Conservation (phyloP, 2,888 invertebrate genomes). For the Leptarthrus brevirostris region DNA sequence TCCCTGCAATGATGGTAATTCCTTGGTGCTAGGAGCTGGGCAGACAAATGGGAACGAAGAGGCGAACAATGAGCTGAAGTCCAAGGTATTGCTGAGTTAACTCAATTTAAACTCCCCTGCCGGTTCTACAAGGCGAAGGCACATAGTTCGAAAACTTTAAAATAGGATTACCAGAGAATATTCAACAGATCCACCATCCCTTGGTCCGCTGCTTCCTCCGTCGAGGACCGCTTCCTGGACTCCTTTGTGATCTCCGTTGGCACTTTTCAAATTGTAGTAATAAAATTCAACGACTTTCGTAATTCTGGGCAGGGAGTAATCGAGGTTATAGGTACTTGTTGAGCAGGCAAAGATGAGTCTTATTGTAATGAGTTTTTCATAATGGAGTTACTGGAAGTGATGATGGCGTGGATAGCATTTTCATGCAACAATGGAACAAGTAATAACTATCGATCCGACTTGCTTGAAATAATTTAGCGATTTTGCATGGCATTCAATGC, state of each 20-base stretch:
- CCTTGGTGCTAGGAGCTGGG: slow-evolving; percentile 9
- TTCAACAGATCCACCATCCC: slow-evolving; percentile 33
- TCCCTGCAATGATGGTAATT: slow-evolving; percentile 49
- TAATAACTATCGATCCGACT: slow-evolving; percentile 24
- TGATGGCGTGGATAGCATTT: slow-evolving; percentile 21
- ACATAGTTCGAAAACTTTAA: slow-evolving; percentile 47
- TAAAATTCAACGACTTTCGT: slow-evolving; percentile 47
- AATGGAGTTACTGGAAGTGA: slow-evolving; percentile 45
- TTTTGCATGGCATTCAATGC: no score
- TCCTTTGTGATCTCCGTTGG: slow-evolving; percentile 44
- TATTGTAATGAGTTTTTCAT: slow-evolving; percentile 43
- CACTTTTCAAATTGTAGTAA: slow-evolving; percentile 48
- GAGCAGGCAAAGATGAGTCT: slow-evolving; percentile 17
- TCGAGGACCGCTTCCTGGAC: slow-evolving; percentile 31
- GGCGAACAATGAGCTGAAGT: slow-evolving; percentile 35
- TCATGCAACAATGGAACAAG: slow-evolving; percentile 34
- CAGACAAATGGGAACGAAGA: slow-evolving; percentile 19
- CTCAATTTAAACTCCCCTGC: slow-evolving; percentile 38
- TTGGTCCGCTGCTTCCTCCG: neutral
- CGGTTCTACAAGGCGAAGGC: slow-evolving; percentile 28
- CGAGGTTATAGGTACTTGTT: slow-evolving; percentile 43
- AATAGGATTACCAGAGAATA: slow-evolving; percentile 45
- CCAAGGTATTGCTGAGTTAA: slow-evolving; percentile 48
- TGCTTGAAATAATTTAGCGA: neutral
- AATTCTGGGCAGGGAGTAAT: slow-evolving; percentile 28